These are phyloP conservation scores for Branchinecta lindahli DNA, from an alignment of 1,140 invertebrate genomes.

Conservation along the genomic window DNA sequence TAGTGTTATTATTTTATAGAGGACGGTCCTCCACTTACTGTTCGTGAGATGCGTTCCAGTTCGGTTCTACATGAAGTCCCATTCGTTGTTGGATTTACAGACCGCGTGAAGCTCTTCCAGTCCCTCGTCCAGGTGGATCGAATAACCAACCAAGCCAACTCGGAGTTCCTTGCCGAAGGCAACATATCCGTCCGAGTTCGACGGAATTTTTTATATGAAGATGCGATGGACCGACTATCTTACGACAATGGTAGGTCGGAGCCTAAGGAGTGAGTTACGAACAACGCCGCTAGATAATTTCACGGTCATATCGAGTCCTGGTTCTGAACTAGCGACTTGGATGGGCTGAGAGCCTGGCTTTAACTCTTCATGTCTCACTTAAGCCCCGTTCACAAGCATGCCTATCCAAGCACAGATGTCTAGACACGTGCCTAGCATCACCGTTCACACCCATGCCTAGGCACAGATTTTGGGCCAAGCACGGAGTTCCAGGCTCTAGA, in stretches of 20 bases:
- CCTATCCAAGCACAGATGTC: too few relatives aligned
- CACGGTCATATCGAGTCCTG: too few relatives aligned
- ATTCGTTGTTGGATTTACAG: conserved; percentile 78
- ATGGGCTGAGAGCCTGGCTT: too few relatives aligned
- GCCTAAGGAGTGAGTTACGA: conserved; percentile 40
- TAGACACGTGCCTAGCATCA: too few relatives aligned
- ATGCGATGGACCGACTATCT: conserved; percentile 86
- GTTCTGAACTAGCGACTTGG: too few relatives aligned
- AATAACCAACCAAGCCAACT: conserved; percentile 50
- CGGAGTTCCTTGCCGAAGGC: conserved; percentile 53
- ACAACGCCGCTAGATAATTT: too few relatives aligned
- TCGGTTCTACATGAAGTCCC: conserved; percentile 80
- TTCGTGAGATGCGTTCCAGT: conserved; percentile 68
- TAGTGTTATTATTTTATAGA: conserved; percentile 33
- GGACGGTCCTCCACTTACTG: conserved; percentile 65
- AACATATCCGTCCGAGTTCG: conserved; percentile 64
- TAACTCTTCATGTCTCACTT: too few relatives aligned
- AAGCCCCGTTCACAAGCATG: too few relatives aligned
- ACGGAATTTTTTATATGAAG: conserved; percentile 87
- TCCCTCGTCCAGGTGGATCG: conserved; percentile 54
- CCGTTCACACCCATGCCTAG: too few relatives aligned
- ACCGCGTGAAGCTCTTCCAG: conserved; percentile 70
- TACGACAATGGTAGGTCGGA: conserved; percentile 71
- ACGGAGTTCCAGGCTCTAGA: too few relatives aligned
- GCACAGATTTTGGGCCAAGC: too few relatives aligned